Conservation (phyloP, 1,140 invertebrate species). For the Drosophila littoralis region DNA sequence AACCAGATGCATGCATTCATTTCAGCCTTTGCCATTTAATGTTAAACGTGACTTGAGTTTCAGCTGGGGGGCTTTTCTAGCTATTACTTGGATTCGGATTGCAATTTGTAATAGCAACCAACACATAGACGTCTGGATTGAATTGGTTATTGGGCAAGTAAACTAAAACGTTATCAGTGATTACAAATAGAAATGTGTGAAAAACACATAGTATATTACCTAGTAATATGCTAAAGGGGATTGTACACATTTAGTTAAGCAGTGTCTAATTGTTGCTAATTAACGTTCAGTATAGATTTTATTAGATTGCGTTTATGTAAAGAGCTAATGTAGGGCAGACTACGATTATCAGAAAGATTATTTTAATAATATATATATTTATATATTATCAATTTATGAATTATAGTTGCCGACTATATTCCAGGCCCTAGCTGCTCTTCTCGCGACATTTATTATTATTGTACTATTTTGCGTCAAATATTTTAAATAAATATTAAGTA, state of each 20-base stretch:
- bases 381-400: no score
- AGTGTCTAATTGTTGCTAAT: background rate
- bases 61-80: background rate
- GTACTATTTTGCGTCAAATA: no score
- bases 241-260: background rate
- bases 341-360: background rate
- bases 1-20: background rate
- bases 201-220: background rate
- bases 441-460: no score
- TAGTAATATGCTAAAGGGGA: background rate
- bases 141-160: slow-evolving; percentile 20
- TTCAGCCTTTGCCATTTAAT: background rate
- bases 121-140: slow-evolving; percentile 4
- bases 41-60: no score
- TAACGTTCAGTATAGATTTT: background rate
- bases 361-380: no score
- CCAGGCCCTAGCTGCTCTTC: no score
- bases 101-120: background rate
- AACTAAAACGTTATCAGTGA: slow-evolving; percentile 4
- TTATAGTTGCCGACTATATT: no score
- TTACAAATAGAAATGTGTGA: slow-evolving; percentile 16
- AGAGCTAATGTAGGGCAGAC: background rate
- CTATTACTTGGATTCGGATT: background rate
- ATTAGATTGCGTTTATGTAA: background rate
- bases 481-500: no score